Base-by-base conservation (phyloP, 2,888 invertebrate genomes). In the Tanytarsus gracilentus region DNA sequence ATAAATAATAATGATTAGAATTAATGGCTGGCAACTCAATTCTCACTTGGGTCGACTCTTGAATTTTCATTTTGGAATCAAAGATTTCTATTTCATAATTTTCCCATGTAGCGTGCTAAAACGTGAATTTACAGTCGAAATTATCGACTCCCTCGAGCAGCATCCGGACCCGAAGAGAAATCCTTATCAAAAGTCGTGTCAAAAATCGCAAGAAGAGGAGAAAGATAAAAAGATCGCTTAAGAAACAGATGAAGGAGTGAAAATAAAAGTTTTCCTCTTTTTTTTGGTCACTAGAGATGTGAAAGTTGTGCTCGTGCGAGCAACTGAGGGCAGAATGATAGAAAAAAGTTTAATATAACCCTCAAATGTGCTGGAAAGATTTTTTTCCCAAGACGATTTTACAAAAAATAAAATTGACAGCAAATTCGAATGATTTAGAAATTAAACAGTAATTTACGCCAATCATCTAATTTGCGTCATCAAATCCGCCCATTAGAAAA, bases 391-490 rank as follows among this genome's bases (percentile, higher is more conserved):
- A 14, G 36, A 6, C n/a, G n/a, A n/a, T n/a, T n/a, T n/a, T n/a
- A n/a, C n/a, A n/a, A n/a, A n/a, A n/a, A n/a, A n/a, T n/a, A n/a
- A n/a, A n/a, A n/a, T n/a, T n/a, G n/a, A n/a, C n/a, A n/a, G n/a
- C n/a, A n/a, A n/a, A n/a, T n/a, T n/a, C n/a, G n/a, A 36, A 14
- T 3, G 36, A 36, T n/a, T 14, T 14, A 18, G 44, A 44, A 44
- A 44, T 44, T 44, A 44, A 44, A 44, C 18, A 44, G 44, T 23
- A 44, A 44, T 44, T 44, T 44, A 44, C 23, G 44, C 21, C 44
- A 44, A 44, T 44, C 23, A 44, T 23, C 8, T 4, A 23, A 6
- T 16, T 8, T 44, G 44, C 44, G 44, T 44, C 44, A 44, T 44
- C 23, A 44, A 44, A 21, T 23, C 16, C 23, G 21, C 23, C 16